phyloP scores from a whole-genome alignment of 2,113 vertebrate genomes.

The Elaphurus davidianus region DNA sequence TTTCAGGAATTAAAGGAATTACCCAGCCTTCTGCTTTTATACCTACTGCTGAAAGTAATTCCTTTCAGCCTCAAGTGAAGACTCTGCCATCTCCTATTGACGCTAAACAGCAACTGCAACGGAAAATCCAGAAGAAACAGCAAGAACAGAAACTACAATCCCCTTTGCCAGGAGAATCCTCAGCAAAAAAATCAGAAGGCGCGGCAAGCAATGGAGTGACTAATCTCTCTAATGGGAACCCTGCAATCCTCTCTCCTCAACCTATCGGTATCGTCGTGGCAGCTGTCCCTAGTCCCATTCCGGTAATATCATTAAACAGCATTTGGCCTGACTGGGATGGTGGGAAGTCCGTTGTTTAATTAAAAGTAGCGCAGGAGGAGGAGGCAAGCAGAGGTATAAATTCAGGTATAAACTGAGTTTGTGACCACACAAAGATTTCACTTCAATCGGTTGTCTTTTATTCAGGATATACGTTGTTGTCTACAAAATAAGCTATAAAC shows the following conservation, averaged over 20 bases:
- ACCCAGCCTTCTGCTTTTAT: conserved; percentile 92
- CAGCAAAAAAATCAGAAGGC: conserved; percentile 86
- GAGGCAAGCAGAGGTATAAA: background rate
- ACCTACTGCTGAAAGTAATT: conserved; percentile 92
- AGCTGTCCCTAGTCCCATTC: conserved; percentile 94
- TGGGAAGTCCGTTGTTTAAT: background rate
- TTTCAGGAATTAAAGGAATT: conserved; percentile 89
- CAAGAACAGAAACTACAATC: conserved; percentile 97
- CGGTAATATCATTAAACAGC: conserved; percentile 81
- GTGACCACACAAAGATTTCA: background rate
- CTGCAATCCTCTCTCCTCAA: conserved; percentile 92
- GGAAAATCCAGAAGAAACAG: conserved; percentile 99
- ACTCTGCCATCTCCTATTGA: conserved; percentile 93
- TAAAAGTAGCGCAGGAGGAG: background rate
- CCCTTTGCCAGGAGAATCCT: conserved; percentile 90
- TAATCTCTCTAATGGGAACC: conserved; percentile 89
- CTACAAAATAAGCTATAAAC: background rate
- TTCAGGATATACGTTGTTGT: background rate
- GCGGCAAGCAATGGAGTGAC: conserved; percentile 80
- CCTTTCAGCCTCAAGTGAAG: conserved; percentile 94
- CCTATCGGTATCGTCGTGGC: conserved; percentile 95
- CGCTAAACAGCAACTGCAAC: conserved; percentile 98
- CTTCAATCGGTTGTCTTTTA: background rate
- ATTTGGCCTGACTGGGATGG: background rate
- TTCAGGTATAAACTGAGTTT: background rate